These are phyloP conservation scores for Baryphthengus martii DNA, from an alignment of 2,113 vertebrate genomes.

Conservation along the genomic window DNA sequence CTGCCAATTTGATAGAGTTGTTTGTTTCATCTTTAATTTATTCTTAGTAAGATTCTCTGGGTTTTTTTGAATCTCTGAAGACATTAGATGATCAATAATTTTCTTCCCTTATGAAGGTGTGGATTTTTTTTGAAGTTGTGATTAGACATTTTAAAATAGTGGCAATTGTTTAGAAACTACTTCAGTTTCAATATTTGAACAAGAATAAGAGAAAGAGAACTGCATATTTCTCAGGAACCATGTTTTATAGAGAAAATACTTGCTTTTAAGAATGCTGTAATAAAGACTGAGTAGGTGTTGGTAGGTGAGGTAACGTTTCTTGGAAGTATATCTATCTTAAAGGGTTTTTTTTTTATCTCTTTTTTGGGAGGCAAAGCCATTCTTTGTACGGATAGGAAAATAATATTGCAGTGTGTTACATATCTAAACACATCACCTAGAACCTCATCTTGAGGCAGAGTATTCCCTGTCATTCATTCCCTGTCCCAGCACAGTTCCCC, in stretches of 20 bases:
- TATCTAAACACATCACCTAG: background rate
- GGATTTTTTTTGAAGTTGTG: background rate
- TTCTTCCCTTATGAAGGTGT: background rate
- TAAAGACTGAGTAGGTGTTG: background rate
- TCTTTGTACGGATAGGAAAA: background rate
- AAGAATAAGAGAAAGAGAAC: background rate
- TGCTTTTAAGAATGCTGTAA: background rate
- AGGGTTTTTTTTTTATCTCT: too few relatives aligned
- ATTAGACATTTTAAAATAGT: background rate
- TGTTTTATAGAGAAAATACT: background rate
- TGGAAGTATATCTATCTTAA: too few relatives aligned
- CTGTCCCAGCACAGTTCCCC: background rate
- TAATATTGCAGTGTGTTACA: background rate
- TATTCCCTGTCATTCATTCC: background rate
- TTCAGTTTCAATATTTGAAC: background rate
- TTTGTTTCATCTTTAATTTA: slow-evolving; percentile 29
- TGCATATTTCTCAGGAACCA: background rate
- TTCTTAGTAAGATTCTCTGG: background rate
- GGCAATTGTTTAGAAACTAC: background rate
- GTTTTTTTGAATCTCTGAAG: background rate
- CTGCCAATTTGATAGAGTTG: background rate
- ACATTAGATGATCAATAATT: background rate
- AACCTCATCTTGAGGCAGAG: background rate
- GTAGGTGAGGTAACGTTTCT: background rate
- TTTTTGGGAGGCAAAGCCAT: background rate